These are phyloP conservation scores for Aphelinus atriplicis DNA, from an alignment of 1,140 invertebrate genomes.

Conservation along the genomic window DNA sequence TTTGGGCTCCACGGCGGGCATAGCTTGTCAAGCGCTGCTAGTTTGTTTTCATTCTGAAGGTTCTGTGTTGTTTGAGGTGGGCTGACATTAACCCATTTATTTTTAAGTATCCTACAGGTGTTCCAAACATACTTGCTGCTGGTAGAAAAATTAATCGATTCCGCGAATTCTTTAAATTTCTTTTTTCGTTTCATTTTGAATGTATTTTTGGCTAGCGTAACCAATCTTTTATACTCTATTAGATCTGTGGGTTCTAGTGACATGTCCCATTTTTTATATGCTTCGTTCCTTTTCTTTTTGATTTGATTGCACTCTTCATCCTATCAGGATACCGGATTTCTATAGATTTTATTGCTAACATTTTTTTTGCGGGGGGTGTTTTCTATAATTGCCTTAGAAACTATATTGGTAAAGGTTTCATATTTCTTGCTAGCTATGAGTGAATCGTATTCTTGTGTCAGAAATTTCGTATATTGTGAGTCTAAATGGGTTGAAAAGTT, in stretches of 20 bases:
- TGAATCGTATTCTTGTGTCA: background rate
- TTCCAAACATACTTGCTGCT: constrained; percentile 16
- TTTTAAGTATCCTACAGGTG: constrained; percentile 11
- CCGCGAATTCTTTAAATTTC: constrained; percentile 1
- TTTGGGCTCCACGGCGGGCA: background rate
- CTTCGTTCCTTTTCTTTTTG: background rate
- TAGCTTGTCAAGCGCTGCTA: background rate
- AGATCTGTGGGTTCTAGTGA: background rate
- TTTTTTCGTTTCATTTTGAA: constrained; percentile 14
- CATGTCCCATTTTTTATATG: background rate
- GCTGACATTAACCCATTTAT: constrained; percentile 6
- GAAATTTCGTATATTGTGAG: background rate
- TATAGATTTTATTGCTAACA: background rate
- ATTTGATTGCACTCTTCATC: background rate
- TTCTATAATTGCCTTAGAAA: background rate
- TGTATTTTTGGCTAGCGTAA: background rate
- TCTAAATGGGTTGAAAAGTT: background rate
- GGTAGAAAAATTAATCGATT: constrained; percentile 24
- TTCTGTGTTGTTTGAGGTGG: background rate
- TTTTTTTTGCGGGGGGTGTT: background rate
- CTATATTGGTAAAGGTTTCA: background rate
- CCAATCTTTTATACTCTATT: constrained; percentile 2
- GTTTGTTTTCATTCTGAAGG: background rate
- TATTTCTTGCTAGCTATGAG: background rate
- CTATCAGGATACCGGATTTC: constrained; percentile 3